Percentiles rank a stretch among this genome's conserved stretches.
These are phyloP conservation scores for Tachysurus vachellii DNA, from an alignment of 2,113 vertebrate species.

Conservation along the genomic window DNA sequence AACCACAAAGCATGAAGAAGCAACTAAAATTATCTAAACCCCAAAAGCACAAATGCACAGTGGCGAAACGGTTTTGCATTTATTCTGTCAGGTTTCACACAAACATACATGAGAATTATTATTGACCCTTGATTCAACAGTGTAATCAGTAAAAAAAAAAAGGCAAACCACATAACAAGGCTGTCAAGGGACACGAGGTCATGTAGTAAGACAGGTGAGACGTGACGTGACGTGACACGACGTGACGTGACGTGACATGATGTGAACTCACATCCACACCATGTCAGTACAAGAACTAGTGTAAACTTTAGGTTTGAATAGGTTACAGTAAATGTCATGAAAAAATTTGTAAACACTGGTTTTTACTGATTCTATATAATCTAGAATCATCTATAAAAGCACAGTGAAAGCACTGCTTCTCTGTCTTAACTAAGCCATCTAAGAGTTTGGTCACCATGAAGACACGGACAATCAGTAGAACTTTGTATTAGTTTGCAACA, in stretches of 20 bases:
- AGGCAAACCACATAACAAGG: not conserved
- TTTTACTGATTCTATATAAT: not conserved
- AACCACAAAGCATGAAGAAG: slow-evolving; percentile 68
- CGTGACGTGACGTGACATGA: too few relatives aligned
- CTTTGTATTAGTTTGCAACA: not conserved
- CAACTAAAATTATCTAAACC: slow-evolving; percentile 58
- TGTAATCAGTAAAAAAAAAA: not conserved
- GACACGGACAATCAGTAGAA: not conserved
- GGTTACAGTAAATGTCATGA: not conserved
- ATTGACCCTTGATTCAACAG: not conserved
- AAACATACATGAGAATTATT: slow-evolving; percentile 1
- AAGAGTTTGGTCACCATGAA: slow-evolving; percentile 68
- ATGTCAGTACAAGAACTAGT: not conserved
- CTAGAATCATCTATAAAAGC: slow-evolving; percentile 1
- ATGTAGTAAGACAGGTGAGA: not conserved
- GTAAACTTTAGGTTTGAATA: not conserved
- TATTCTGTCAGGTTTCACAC: not conserved
- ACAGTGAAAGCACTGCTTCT: slow-evolving; percentile 19
- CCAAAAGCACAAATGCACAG: slow-evolving; percentile 23
- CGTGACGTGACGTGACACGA: too few relatives aligned
- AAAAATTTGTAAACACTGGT: not conserved
- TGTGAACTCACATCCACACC: not conserved
- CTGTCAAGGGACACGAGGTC: not conserved
- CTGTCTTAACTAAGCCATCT: slow-evolving; percentile 51
- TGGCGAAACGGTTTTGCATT: not conserved